phyloP scores from a whole-genome alignment of 2,797 vertebrate species.

The Botia kubotai region DNA sequence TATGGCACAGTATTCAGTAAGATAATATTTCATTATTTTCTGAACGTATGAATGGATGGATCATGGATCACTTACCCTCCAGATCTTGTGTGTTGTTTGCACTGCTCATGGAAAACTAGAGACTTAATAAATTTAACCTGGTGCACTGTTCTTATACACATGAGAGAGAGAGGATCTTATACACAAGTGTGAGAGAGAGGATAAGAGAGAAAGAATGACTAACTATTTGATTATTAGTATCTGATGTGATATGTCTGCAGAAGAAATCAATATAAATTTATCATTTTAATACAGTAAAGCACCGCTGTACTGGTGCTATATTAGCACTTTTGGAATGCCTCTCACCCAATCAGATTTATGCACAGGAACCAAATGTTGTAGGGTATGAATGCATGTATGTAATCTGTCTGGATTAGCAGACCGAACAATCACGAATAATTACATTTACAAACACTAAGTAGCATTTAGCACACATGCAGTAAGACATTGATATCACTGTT shows the following conservation, averaged over 20 bases:
- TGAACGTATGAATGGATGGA: background rate
- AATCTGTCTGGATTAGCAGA: conserved; percentile 71
- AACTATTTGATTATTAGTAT: no score
- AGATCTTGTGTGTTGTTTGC: background rate
- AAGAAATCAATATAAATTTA: no score
- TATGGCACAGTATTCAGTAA: background rate
- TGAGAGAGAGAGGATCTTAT: background rate
- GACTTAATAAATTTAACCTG: background rate
- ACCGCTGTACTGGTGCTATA: no score
- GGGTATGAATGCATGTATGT: conserved; percentile 62
- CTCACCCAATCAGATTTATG: background rate
- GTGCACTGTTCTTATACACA: background rate
- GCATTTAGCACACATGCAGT: background rate
- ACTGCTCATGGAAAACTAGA: background rate
- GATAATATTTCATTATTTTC: background rate
- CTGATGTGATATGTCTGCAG: no score
- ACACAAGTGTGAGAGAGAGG: no score
- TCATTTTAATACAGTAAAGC: no score
- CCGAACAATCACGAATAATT: conserved; percentile 32
- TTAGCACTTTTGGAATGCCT: no score
- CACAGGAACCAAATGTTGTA: no score
- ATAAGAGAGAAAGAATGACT: no score
- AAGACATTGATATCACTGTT: background rate
- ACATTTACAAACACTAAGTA: conserved; percentile 7
- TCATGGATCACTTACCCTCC: background rate